Evolutionary conservation across 1,140 invertebrate genomes (phyloP).

Genomic region (Zaprionus camerounensis): DNA sequence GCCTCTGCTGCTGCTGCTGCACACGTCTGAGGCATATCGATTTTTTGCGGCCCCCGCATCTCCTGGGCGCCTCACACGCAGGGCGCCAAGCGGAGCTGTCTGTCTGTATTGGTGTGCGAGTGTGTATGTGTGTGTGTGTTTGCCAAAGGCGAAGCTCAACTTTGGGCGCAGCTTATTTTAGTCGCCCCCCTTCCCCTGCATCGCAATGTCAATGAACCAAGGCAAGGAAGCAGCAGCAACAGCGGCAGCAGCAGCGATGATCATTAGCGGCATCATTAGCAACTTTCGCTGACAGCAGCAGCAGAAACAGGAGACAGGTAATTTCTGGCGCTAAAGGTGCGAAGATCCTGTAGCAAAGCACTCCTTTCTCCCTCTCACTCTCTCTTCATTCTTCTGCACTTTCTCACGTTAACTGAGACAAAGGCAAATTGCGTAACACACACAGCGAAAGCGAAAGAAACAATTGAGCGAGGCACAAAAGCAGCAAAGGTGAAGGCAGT

Average conservation of each 20-base stretch:
- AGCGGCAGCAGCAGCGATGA: not conserved
- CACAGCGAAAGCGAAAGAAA: conserved; percentile 7
- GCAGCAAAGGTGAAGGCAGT: conserved; percentile 1
- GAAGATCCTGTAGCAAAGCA: not conserved
- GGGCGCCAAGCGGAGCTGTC: not conserved
- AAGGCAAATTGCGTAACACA: conserved; percentile 45
- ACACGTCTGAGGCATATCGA: conserved; percentile 80
- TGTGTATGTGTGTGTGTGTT: conserved; percentile 8
- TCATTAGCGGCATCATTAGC: conserved; percentile 22
- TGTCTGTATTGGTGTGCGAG: not conserved
- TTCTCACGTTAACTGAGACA: conserved; percentile 6
- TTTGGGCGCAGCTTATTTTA: conserved; percentile 56
- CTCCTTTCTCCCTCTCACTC: not conserved
- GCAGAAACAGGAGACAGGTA: conserved; percentile 3
- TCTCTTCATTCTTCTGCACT: not conserved
- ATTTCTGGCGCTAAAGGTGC: conserved; percentile 13
- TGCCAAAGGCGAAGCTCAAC: conserved; percentile 51
- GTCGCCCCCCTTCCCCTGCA: conserved; percentile 5
- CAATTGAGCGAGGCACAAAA: not conserved
- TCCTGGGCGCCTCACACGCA: conserved; percentile 61
- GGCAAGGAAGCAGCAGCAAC: not conserved
- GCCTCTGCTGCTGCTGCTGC: no score
- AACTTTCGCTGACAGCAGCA: conserved; percentile 21
- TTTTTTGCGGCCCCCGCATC: conserved; percentile 58
- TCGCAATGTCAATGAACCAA: conserved; percentile 44